A percentile compares a stretch with the other conserved stretches of the same genome.
These are phyloP conservation scores for Megaustenia siamemsis DNA, from an alignment of 2,888 invertebrate genomes.

Conservation along the genomic window DNA sequence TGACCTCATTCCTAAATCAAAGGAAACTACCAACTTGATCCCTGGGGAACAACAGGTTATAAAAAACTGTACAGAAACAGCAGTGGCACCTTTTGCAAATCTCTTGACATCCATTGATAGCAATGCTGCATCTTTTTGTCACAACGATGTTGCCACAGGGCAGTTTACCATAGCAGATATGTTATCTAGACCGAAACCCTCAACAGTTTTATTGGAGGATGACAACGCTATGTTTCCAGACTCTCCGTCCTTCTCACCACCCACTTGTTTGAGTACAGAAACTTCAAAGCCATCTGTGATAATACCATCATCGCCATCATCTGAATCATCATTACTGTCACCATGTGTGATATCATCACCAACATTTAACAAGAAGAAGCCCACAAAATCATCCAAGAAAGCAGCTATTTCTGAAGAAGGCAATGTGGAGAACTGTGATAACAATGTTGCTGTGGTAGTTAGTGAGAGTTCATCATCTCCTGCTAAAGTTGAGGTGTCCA, in stretches of 20 bases:
- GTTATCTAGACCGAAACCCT: constrained; percentile 23
- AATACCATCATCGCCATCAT: constrained; percentile 10
- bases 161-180: constrained; percentile 1
- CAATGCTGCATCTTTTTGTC: not conserved
- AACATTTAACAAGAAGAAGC: constrained; percentile 38
- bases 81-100: constrained; percentile 19
- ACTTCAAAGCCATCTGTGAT: constrained; percentile 33
- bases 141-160: not conserved
- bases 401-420: not conserved
- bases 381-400: constrained; percentile 20
- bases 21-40: not conserved
- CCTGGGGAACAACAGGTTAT: not conserved
- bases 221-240: constrained; percentile 77
- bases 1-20: constrained; percentile 2
- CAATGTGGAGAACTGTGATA: constrained; percentile 26
- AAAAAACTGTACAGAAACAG: not conserved
- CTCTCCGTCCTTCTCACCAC: constrained; percentile 56
- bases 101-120: constrained; percentile 6
- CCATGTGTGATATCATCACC: constrained; percentile 47
- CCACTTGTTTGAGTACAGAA: not conserved
- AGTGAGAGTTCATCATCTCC: constrained; percentile 45
- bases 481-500: constrained; percentile 25
- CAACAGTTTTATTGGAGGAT: constrained; percentile 56
- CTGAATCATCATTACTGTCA: constrained; percentile 44
- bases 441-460: not conserved